Evolutionary conservation across 2,888 invertebrate species (phyloP).

Genomic region (Tricholauxania praeusta): DNA sequence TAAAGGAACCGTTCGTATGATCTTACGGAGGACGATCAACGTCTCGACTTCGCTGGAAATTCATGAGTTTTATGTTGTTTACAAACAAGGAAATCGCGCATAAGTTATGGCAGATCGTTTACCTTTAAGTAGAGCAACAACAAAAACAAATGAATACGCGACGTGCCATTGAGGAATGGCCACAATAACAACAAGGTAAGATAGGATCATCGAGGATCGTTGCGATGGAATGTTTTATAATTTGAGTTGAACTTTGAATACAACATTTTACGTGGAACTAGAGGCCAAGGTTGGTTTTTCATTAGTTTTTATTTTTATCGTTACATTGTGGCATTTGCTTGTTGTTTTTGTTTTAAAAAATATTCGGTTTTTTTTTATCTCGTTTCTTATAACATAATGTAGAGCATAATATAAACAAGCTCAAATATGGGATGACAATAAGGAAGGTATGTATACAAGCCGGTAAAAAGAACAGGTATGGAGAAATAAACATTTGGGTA

Average conservation of each 20-base stretch:
- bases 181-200: constrained; percentile 4
- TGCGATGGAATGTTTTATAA: not conserved
- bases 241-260: constrained; percentile 31
- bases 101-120: constrained; percentile 49
- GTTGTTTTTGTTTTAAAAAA: no score
- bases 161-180: constrained; percentile 26
- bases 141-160: not conserved
- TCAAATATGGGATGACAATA: no score
- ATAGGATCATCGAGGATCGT: not conserved
- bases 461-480: no score
- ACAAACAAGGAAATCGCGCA: constrained; percentile 50
- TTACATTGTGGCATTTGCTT: no score
- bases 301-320: no score
- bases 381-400: no score
- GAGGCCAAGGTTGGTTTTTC: constrained; percentile 19
- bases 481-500: no score
- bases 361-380: no score
- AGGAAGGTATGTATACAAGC: no score
- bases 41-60: constrained; percentile 23
- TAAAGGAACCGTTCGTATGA: not conserved
- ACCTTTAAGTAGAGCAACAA: constrained; percentile 36
- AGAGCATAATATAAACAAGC: no score
- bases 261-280: constrained; percentile 33
- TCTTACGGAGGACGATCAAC: not conserved
- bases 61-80: constrained; percentile 46